Percentiles rank a stretch among this genome's conserved stretches.
These are phyloP conservation scores for Tenthredo notha DNA, from an alignment of 2,888 invertebrate genomes.

Conservation along the genomic window DNA sequence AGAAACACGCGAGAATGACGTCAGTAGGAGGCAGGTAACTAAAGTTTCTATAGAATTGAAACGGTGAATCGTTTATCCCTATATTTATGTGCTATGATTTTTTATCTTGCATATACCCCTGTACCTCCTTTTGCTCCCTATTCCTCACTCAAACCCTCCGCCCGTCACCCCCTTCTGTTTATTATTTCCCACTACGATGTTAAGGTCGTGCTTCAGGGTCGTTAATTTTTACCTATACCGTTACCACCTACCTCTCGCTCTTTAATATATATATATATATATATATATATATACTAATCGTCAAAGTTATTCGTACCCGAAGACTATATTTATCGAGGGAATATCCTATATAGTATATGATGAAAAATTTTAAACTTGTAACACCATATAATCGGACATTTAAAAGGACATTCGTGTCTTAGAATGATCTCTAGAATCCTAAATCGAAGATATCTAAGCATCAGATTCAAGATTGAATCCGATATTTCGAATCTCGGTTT, in stretches of 20 bases:
- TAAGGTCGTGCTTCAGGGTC: conserved; percentile 42
- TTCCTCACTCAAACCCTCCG: background rate
- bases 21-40: conserved; percentile 8
- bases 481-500: background rate
- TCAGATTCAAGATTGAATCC: background rate
- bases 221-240: conserved; percentile 35
- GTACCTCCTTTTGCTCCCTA: background rate
- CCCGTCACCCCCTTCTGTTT: background rate
- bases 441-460: background rate
- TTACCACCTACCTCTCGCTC: background rate
- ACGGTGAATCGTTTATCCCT: conserved; percentile 46
- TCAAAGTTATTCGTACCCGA: background rate
- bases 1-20: conserved; percentile 51
- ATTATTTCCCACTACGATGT: conserved; percentile 25
- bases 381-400: too few relatives aligned
- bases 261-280: background rate
- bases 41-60: conserved; percentile 19
- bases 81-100: conserved; percentile 47
- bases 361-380: background rate
- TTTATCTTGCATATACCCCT: conserved; percentile 16
- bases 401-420: background rate
- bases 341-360: background rate
- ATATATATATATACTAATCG: background rate
- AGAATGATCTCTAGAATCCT: background rate
- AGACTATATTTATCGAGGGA: background rate